Evolutionary conservation across 2,113 vertebrate genomes (phyloP), one percentile per base, ranked within the genome.

Genomic region (Elephas maximus): DNA sequence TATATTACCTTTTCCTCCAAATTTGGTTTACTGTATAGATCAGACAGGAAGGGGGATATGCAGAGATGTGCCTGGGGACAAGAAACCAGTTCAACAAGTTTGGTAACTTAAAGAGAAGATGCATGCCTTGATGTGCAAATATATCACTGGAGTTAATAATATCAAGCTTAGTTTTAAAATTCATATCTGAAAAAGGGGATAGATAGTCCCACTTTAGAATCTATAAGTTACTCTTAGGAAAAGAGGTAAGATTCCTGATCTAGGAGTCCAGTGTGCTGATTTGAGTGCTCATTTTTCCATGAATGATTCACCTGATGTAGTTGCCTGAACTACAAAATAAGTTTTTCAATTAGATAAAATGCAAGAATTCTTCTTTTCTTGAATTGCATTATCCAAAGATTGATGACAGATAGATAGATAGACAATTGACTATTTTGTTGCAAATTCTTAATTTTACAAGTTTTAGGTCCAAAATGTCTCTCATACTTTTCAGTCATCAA

Each of bases 21-120:
- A 21, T 62, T 33, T 76, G 86, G 33, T 74, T 93, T 37, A 17
- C 30, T 41, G 5, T 24, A 14, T 45, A 15, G 21, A 33, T 78
- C 8, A 48, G n/a, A 41, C 30, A 17, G 6, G 17, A n/a, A 45
- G 60, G 7, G 2, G 0, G 0, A 1, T 20, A 33, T 11, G 24
- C 10, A 62, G 26, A 21, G 30, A 73, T 8, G 45, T 65, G 3
- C 44, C 17, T 28, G 45, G 20, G 48, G 79, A 63, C 21, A 74
- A 45, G 45, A 41, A 60, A 57, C 41, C 10, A 73, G 77, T 24
- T n/a, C 30, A 20, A 2, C 0, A 2, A 14, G 21, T 14, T 62
- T 45, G 44, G 21, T 9, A 7, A 23, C 21, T 2, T 67, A n/a
- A 7, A n/a, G 45, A 87, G 33, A 44, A 74, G 69, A 3, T 33